Base-by-base conservation (phyloP, 2,113 vertebrate species). In the Pluvianellus socialis region DNA sequence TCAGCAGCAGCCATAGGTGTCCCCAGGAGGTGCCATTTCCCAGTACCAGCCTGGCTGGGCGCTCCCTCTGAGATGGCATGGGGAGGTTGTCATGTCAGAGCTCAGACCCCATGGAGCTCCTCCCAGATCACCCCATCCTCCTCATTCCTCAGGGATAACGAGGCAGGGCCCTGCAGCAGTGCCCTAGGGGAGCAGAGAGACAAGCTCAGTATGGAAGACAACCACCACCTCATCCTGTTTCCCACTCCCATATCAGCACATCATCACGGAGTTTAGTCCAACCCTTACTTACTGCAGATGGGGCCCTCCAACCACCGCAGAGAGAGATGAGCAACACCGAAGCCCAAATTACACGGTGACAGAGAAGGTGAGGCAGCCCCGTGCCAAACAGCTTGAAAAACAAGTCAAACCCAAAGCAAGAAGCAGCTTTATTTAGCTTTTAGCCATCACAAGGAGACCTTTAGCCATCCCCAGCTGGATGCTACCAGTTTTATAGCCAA, bases 171-270 rank as follows among this genome's bases (percentile, higher is more conserved):
- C 19, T 38, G 2, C 26, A 63, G 2, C 26, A 19, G 27, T 3
- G 7, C 22, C 88, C 79, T 55, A 42, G 44, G 7, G 20, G 6
- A 28, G 40, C 9, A 44, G 28, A 63, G 16, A 16, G 19, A 7
- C 1, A 1, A 45, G 38, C 10, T 35, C 17, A 49, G 27, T 33
- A 32, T 24, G 7, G 5, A 23, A 30, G 3, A 1, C 9, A 58
- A 6, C 16, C 44, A 42, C 19, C 7, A 21, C 23, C 4, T 35
- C 20, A 10, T 21, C 53, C 24, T 8, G 55, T 44, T 35, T 75
- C 8, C 55, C 2, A 0, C 3, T 75, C 8, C 55, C 2, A 0
- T 3, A 1, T 3, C 18, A 16, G 35, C 1, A 8, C 19, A 8
- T 3, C 18, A 16, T 33, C 1, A 8, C 19, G 7, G 66, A 23